Percentiles rank a stretch among this genome's conserved stretches.
These are phyloP conservation scores for Hyphantria cunea DNA, from an alignment of 1,140 invertebrate genomes.

Conservation along the genomic window DNA sequence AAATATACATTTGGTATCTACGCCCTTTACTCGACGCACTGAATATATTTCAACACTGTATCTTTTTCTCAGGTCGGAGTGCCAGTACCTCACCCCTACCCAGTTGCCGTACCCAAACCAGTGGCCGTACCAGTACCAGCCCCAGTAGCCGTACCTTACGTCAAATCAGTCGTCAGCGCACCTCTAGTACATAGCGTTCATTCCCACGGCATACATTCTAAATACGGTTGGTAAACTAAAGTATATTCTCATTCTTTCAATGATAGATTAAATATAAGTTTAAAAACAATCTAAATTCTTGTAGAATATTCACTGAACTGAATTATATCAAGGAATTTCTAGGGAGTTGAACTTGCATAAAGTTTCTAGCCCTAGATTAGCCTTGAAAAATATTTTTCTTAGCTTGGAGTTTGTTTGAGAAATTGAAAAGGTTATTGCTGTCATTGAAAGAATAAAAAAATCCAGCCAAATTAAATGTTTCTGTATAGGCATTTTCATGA, in stretches of 20 bases:
- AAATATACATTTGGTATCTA: no score
- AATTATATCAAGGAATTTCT: not conserved
- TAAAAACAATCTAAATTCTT: not conserved
- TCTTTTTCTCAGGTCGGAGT: conserved; percentile 60
- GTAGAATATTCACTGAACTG: not conserved
- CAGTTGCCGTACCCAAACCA: conserved; percentile 68
- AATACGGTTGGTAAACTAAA: conserved; percentile 41
- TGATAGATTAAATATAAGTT: not conserved
- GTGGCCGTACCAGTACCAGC: conserved; percentile 69
- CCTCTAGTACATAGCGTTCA: conserved; percentile 30
- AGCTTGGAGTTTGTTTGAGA: not conserved
- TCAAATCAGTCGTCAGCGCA: conserved; percentile 43
- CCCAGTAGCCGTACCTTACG: conserved; percentile 59
- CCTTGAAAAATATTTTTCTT: not conserved
- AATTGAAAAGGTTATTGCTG: not conserved
- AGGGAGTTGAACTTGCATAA: not conserved
- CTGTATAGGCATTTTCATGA: conserved; percentile 49
- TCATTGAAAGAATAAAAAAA: conserved; percentile 31
- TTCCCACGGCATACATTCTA: conserved; percentile 34
- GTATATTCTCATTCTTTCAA: conserved; percentile 16
- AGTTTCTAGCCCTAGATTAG: conserved; percentile 4
- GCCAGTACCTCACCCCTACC: conserved; percentile 73
- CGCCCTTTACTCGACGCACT: no score
- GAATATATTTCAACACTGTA: no score
- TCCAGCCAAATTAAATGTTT: conserved; percentile 26